These are phyloP conservation scores for Xestia ashworthii DNA, from an alignment of 2,888 invertebrate species.

Conservation along the genomic window DNA sequence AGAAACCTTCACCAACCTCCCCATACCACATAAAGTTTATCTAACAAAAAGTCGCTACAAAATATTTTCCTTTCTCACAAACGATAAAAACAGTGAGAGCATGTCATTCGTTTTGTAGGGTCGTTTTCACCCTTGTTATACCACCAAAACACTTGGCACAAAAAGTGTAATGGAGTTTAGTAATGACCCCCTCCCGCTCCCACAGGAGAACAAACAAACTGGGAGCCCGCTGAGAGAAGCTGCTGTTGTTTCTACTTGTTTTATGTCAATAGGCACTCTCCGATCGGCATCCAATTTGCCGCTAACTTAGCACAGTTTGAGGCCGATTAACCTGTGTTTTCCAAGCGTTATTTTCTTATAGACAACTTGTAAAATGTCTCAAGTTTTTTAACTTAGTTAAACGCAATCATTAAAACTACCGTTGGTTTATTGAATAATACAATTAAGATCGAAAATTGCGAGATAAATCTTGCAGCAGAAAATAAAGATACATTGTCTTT, in stretches of 20 bases:
- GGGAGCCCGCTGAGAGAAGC: conserved; percentile 82
- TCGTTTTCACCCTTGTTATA: conserved; percentile 90
- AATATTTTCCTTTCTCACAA: conserved; percentile 78
- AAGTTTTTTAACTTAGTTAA: not conserved
- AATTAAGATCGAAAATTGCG: not conserved
- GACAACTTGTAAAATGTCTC: not conserved
- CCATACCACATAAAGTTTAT: conserved; percentile 33
- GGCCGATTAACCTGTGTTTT: conserved; percentile 11
- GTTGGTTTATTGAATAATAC: not conserved
- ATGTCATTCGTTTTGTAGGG: conserved; percentile 88
- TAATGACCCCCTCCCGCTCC: conserved; percentile 89
- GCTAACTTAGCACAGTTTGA: conserved; percentile 41
- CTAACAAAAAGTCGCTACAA: conserved; percentile 64
- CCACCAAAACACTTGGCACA: conserved; percentile 90
- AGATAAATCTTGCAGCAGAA: conserved; percentile 32
- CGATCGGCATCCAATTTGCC: conserved; percentile 48
- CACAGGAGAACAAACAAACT: conserved; percentile 81
- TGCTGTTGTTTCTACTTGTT: conserved; percentile 74
- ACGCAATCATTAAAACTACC: not conserved
- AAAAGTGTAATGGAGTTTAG: conserved; percentile 90
- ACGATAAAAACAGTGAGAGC: conserved; percentile 84
- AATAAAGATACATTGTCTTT: conserved; percentile 70
- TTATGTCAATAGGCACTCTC: conserved; percentile 54
- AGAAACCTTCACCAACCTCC: conserved; percentile 1
- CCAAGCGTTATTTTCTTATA: not conserved